Percentiles rank a stretch among this genome's conserved stretches.
phyloP scores from a whole-genome alignment of 2,797 vertebrate species.

The Molossus alvarezi region DNA sequence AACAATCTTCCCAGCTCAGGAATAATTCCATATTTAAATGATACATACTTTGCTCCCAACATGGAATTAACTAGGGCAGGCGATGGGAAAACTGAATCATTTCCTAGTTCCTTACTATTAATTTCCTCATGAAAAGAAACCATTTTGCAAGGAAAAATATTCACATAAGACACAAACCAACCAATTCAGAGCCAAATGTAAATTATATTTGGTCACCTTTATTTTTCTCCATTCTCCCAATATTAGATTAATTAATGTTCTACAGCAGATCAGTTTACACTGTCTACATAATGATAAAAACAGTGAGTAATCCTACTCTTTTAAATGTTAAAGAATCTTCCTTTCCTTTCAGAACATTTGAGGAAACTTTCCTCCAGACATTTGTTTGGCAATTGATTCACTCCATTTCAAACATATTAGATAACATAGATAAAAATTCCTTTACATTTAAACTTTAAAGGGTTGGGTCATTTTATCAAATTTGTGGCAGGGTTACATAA shows the following conservation, averaged over 20 bases:
- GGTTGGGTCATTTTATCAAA: background rate
- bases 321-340: conserved; percentile 32
- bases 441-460: conserved; percentile 59
- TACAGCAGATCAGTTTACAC: background rate
- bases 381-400: background rate
- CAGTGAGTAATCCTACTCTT: background rate
- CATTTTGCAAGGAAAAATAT: background rate
- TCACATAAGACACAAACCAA: conserved; percentile 54
- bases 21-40: background rate
- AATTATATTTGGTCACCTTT: background rate
- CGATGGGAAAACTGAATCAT: background rate
- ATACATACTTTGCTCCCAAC: background rate
- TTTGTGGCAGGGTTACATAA: background rate
- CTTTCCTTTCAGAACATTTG: background rate
- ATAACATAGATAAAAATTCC: background rate
- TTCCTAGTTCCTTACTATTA: conserved; percentile 28
- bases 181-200: background rate
- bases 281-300: background rate
- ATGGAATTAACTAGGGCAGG: background rate
- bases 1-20: background rate
- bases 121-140: conserved; percentile 6
- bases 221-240: conserved; percentile 34
- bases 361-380: conserved; percentile 16
- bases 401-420: conserved; percentile 55
- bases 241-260: background rate